Percentiles rank a stretch among this genome's conserved stretches.
These are phyloP conservation scores for Myiopsitta monachus DNA, from an alignment of 2,113 vertebrate genomes.

Conservation along the genomic window DNA sequence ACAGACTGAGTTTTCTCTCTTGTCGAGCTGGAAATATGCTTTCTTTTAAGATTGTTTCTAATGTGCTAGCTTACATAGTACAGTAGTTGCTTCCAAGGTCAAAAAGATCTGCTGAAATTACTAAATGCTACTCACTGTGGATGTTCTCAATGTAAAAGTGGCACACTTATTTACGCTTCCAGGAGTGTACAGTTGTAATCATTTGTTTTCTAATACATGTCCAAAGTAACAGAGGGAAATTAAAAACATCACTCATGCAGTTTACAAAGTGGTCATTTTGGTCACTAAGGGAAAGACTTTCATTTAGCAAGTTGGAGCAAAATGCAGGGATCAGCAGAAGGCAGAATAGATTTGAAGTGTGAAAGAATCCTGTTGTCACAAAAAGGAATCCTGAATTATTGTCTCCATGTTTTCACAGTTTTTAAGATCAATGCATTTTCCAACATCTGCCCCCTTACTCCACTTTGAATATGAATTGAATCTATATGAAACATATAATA, in stretches of 20 bases:
- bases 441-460: background rate
- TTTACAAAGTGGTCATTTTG: conserved; percentile 39
- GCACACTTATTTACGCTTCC: conserved; percentile 25
- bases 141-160: background rate
- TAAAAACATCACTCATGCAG: conserved; percentile 51
- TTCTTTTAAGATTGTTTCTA: background rate
- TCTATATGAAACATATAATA: background rate
- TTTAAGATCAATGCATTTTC: conserved; percentile 10
- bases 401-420: background rate
- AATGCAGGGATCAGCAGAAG: conserved; percentile 50
- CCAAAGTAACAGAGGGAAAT: conserved; percentile 51
- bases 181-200: background rate
- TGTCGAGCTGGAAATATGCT: background rate
- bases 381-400: conserved; percentile 35
- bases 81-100: conserved; percentile 5
- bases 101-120: background rate
- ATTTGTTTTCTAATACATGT: conserved; percentile 36
- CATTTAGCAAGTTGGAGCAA: conserved; percentile 29
- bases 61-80: background rate
- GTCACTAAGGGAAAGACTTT: conserved; percentile 28
- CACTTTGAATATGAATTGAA: background rate
- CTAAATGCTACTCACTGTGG: background rate
- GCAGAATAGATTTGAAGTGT: background rate
- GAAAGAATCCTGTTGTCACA: background rate
- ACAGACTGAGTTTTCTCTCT: background rate